phyloP scores from a whole-genome alignment of 2,113 vertebrate species.

The Enhydra lutris region DNA sequence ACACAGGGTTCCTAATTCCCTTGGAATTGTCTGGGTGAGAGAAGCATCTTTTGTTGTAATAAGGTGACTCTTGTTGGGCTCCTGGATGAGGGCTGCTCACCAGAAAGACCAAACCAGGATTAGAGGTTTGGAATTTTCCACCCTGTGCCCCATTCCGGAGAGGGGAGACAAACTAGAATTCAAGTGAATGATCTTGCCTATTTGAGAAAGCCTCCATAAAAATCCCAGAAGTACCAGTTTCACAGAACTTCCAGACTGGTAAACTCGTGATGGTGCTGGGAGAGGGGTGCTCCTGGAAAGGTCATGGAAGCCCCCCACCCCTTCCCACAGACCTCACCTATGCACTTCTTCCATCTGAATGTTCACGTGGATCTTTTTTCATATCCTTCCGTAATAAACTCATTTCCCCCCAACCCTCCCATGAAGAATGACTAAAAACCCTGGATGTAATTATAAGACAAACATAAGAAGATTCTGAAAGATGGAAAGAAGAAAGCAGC shows the following conservation, averaged over 20 bases:
- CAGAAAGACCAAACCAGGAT: background rate
- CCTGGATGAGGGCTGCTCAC: background rate
- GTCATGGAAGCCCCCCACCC: background rate
- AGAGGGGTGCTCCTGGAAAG: no score
- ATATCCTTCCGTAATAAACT: background rate
- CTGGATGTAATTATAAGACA: background rate
- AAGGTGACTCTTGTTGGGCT: background rate
- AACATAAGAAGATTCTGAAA: background rate
- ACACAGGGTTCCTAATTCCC: background rate
- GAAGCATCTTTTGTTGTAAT: background rate
- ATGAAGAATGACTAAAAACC: background rate
- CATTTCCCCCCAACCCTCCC: background rate
- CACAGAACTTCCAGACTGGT: background rate
- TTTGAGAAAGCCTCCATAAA: background rate
- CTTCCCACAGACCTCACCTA: background rate
- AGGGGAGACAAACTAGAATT: background rate
- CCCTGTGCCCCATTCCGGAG: background rate
- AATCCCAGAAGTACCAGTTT: background rate
- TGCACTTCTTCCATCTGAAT: background rate
- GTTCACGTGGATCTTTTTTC: background rate
- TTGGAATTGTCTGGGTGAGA: background rate
- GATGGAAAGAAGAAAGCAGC: background rate
- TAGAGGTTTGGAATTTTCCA: background rate
- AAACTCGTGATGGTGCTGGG: background rate
- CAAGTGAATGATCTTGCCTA: background rate